These are phyloP conservation scores for Phaethornis superciliosus DNA, from an alignment of 2,113 vertebrate species.

Conservation along the genomic window DNA sequence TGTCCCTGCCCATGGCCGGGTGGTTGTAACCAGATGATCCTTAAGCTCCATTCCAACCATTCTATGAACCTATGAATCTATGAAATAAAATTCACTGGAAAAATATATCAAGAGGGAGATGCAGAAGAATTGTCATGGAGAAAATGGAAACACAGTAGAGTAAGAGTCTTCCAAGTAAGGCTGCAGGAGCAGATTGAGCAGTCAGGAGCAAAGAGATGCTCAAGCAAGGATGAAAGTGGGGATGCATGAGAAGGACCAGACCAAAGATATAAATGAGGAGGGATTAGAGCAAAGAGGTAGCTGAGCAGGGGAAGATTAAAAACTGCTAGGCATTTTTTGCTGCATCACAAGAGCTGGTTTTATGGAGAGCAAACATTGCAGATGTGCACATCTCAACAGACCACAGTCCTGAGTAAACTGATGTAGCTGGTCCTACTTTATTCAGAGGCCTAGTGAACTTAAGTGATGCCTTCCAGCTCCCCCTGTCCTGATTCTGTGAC, in stretches of 20 bases:
- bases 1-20: no score
- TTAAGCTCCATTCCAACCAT: no score
- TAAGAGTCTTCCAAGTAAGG: background rate
- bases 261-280: background rate
- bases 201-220: background rate
- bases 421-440: background rate
- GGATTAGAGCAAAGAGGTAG: background rate
- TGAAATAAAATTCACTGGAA: background rate
- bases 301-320: background rate
- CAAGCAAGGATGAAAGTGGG: background rate
- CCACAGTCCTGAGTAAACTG: no score
- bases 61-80: no score
- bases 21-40: no score
- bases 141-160: background rate
- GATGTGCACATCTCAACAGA: background rate
- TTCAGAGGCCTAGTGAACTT: background rate
- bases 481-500: background rate
- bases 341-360: background rate
- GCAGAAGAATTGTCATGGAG: background rate
- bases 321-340: accelerated
- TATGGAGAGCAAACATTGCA: background rate
- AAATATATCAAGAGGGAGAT: background rate
- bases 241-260: background rate
- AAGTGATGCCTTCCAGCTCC: background rate
- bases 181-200: background rate